These are phyloP conservation scores for Empis stercorea DNA, from an alignment of 2,888 invertebrate genomes.

Conservation along the genomic window DNA sequence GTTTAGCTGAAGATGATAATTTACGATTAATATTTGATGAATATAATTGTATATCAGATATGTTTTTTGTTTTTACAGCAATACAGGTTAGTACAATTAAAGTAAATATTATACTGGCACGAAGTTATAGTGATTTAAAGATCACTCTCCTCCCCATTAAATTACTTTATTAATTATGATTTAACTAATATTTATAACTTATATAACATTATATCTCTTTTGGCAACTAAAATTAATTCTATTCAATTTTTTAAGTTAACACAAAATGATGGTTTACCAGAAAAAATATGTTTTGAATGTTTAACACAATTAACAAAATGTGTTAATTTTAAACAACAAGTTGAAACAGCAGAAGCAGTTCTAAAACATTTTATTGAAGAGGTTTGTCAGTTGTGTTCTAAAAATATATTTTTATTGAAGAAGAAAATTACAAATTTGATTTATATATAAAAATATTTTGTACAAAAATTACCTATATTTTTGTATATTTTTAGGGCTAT, in stretches of 20 bases:
- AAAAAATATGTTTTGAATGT: constrained; percentile 18
- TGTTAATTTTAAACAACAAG: constrained; percentile 38
- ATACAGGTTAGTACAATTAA: constrained; percentile 26
- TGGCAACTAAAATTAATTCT: too few relatives aligned
- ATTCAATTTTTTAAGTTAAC: constrained; percentile 13
- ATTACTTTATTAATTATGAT: too few relatives aligned
- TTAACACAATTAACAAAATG: constrained; percentile 24
- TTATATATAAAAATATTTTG: background rate
- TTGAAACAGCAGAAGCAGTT: constrained; percentile 31
- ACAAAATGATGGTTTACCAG: constrained; percentile 16
- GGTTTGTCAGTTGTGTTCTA: too few relatives aligned
- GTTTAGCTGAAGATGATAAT: constrained; percentile 7
- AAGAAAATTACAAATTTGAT: too few relatives aligned
- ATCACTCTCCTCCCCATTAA: too few relatives aligned
- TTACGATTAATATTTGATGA: constrained; percentile 7
- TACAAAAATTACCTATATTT: too few relatives aligned
- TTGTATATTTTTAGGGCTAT: background rate
- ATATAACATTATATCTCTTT: too few relatives aligned
- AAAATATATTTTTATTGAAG: constrained; percentile 6
- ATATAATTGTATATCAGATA: constrained; percentile 21
- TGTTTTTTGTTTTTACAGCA: constrained; percentile 32
- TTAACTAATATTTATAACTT: too few relatives aligned
- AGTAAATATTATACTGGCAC: too few relatives aligned
- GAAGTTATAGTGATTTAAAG: too few relatives aligned
- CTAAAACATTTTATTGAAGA: constrained; percentile 7